Percentiles rank a stretch among this genome's conserved stretches.
These are phyloP conservation scores for Melanerpes aurifrons DNA, from an alignment of 2,113 vertebrate genomes.

Conservation along the genomic window DNA sequence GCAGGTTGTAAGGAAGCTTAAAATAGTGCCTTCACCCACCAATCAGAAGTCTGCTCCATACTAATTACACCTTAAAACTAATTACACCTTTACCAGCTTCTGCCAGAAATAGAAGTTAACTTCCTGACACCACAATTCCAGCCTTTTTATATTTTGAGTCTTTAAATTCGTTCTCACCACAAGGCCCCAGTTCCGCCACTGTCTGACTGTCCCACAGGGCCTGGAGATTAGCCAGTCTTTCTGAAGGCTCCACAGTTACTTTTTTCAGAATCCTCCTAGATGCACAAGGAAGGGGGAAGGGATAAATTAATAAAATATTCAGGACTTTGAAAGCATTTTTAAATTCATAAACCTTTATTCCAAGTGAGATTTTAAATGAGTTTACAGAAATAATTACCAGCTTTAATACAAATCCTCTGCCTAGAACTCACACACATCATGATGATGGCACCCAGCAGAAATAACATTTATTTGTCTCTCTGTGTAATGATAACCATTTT, in stretches of 20 bases:
- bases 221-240: conserved; percentile 87
- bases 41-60: conserved; percentile 30
- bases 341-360: neutral
- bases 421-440: neutral
- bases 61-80: conserved; percentile 74
- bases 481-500: neutral
- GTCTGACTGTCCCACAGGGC: conserved; percentile 92
- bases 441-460: neutral
- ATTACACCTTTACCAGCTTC: conserved; percentile 66
- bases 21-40: conserved; percentile 65
- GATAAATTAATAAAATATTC: neutral
- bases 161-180: conserved; percentile 83
- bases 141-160: conserved; percentile 31
- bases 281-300: neutral
- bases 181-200: conserved; percentile 90
- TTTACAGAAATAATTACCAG: neutral
- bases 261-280: conserved; percentile 94
- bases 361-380: neutral
- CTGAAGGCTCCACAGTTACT: conserved; percentile 91
- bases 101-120: conserved; percentile 64
- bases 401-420: neutral
- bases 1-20: conserved; percentile 31
- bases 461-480: neutral
- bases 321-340: neutral
- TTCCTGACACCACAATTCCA: conserved; percentile 37